These are phyloP conservation scores for Hylyphantes graminicola DNA, from an alignment of 1,140 invertebrate species.

Conservation along the genomic window DNA sequence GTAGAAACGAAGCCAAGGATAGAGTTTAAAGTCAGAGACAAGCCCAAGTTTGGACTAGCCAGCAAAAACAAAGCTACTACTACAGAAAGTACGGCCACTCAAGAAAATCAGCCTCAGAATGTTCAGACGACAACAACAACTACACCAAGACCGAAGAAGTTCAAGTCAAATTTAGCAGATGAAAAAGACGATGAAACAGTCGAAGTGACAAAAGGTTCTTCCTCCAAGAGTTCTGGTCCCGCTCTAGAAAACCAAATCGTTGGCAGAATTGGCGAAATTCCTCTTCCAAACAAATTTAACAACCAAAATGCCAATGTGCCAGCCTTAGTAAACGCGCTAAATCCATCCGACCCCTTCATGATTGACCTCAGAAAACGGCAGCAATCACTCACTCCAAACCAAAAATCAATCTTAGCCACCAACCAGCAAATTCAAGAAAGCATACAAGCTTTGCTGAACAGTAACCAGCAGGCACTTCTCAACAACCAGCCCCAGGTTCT, in stretches of 20 bases:
- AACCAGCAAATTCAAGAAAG: neutral
- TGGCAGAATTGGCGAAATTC: constrained; percentile 45
- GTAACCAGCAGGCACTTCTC: neutral
- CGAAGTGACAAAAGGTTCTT: neutral
- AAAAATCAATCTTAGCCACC: neutral
- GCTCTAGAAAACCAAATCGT: constrained; percentile 27
- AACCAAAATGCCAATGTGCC: neutral
- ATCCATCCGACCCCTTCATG: neutral
- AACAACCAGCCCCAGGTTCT: constrained; percentile 2
- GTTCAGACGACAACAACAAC: neutral
- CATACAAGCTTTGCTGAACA: neutral
- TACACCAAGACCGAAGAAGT: constrained; percentile 25
- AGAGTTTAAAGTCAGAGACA: constrained; percentile 52
- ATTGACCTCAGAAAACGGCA: constrained; percentile 7
- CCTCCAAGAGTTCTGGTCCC: neutral
- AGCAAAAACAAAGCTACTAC: constrained; percentile 29
- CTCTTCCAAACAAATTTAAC: constrained; percentile 11
- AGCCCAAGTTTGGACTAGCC: constrained; percentile 48
- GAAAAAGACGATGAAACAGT: neutral
- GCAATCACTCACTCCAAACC: neutral
- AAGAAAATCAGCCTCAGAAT: constrained; percentile 4
- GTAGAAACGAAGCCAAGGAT: constrained; percentile 27
- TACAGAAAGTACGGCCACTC: neutral
- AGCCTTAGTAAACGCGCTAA: neutral
- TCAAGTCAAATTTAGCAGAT: constrained; percentile 15